Conservation (phyloP, 1,140 invertebrate species). For the Zaprionus gabonicus region DNA sequence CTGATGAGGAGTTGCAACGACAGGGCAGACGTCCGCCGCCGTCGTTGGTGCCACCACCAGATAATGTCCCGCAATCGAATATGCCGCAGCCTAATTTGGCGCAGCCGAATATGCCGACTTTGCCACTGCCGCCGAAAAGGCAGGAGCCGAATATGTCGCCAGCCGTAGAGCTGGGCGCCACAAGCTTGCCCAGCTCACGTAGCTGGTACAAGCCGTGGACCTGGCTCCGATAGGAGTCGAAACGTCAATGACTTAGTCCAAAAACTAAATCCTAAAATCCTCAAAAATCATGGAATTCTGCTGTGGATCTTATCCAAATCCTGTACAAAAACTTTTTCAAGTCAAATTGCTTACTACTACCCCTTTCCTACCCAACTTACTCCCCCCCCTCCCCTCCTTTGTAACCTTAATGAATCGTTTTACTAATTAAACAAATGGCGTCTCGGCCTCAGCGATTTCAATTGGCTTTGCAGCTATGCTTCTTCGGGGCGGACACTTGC, state of each 20-base stretch:
- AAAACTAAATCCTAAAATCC: conserved; percentile 1
- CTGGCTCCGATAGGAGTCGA: conserved; percentile 46
- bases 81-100: conserved; percentile 2
- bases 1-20: background rate
- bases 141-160: background rate
- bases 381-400: background rate
- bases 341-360: background rate
- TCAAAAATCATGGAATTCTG: background rate
- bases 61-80: background rate
- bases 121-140: conserved; percentile 21
- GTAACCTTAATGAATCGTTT: conserved; percentile 23
- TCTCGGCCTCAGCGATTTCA: conserved; percentile 10
- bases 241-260: background rate
- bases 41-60: conserved; percentile 29
- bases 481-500: background rate
- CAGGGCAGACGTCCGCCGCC: background rate
- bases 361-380: background rate
- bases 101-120: conserved; percentile 19
- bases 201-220: conserved; percentile 59
- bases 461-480: conserved; percentile 1
- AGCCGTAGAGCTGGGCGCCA: background rate
- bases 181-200: background rate
- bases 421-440: conserved; percentile 41
- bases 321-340: background rate
- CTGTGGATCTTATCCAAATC: background rate